Base-by-base conservation (phyloP, 2,113 vertebrate genomes). In the Pao palembangensis region DNA sequence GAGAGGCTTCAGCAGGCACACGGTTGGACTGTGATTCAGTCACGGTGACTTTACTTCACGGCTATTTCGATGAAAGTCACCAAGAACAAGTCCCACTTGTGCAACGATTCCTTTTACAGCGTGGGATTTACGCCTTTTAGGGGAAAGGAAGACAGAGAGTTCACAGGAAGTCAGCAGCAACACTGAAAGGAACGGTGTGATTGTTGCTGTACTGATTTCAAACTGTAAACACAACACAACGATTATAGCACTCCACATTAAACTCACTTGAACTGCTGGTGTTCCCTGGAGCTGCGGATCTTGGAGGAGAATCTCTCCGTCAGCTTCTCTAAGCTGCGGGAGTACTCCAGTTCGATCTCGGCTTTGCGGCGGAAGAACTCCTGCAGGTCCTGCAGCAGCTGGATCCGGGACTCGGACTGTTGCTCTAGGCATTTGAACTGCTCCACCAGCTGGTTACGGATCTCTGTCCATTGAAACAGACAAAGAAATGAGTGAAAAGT, bases 341-440 rank as follows among this genome's bases (percentile, higher is more conserved):
- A 98, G 49, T 98, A 98, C 80, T 99, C 97, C 42, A 99, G 90
- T 77, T 99, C 95, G 0, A 99, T 95, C 91, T 99, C 97, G 0
- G 96, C 94, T 84, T 98, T 98, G 76, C 96, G 93, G 53, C 96
- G 94, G 84, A 99, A 99, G 88, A 99, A 99, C 76, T 99, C 97
- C 91, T 99, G 97, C 78, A 99, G 92, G 85, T 99, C 97, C 85
- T 99, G 97, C 60, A 99, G 92, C 87, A 99, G 92, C 81, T 98
- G 94, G 85, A 99, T 93, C 2, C 97, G 93, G 0, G 96, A 95
- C 83, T 99, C 97, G 0, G 96, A 98, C 78, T 99, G 97, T 84
- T 98, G 96, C 85, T 99, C 97, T 92, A 99, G 82, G 69, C 97
- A 99, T 89, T 98, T 98, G 87, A 99, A 95, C 91, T 99, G 97